These are phyloP conservation scores for Plectrocnemia conspersa DNA, from an alignment of 1,140 invertebrate genomes.

Conservation along the genomic window DNA sequence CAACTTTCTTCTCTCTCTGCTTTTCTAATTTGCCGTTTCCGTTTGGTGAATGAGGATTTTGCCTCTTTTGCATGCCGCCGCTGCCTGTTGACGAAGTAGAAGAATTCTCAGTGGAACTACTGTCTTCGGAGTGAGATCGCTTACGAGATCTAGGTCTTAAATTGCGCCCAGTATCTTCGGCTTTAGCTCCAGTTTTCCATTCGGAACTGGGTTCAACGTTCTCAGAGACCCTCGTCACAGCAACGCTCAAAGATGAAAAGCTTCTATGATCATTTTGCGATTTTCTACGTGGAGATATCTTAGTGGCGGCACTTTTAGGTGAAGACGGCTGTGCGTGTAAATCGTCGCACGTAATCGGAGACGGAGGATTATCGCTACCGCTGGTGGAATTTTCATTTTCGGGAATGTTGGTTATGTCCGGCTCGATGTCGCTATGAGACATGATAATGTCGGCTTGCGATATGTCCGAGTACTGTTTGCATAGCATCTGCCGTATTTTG, in stretches of 20 bases:
- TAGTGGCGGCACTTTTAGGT: not conserved
- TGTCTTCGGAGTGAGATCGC: conserved; percentile 56
- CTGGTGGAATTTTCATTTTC: conserved; percentile 35
- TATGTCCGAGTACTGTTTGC: conserved; percentile 17
- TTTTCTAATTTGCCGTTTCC: conserved; percentile 39
- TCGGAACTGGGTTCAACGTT: conserved; percentile 16
- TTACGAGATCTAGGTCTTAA: conserved; percentile 58
- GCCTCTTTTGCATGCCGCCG: conserved; percentile 45
- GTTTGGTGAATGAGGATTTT: conserved; percentile 39
- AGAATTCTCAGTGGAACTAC: conserved; percentile 52
- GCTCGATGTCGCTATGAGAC: conserved; percentile 28
- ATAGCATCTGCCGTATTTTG: conserved; percentile 54
- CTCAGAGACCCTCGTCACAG: conserved; percentile 18
- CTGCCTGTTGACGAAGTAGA: conserved; percentile 37
- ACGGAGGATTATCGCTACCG: conserved; percentile 37
- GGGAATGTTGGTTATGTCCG: conserved; percentile 37
- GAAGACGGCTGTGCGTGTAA: conserved; percentile 34
- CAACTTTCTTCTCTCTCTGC: conserved; percentile 60
- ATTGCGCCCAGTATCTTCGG: conserved; percentile 54
- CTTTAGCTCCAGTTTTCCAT: conserved; percentile 14
- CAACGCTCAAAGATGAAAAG: conserved; percentile 26
- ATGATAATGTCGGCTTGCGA: conserved; percentile 30
- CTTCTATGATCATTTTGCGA: conserved; percentile 38
- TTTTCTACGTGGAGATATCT: conserved; percentile 21
- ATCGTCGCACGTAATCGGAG: conserved; percentile 36